Conservation (phyloP, 2,888 invertebrate species). For the Lepidochitona cinerea region DNA sequence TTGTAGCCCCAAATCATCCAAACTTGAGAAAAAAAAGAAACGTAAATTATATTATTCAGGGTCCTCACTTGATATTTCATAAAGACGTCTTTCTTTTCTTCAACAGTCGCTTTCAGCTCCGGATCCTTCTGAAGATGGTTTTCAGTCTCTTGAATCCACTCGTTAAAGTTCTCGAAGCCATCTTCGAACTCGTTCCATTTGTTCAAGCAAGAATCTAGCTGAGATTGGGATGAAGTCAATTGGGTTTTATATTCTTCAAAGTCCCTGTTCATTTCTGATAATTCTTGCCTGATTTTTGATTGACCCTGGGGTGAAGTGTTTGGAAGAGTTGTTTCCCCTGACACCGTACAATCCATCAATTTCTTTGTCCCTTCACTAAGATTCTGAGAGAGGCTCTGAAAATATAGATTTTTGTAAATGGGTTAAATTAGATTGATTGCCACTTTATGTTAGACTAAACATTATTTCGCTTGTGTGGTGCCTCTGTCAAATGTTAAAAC, state of each 20-base stretch:
- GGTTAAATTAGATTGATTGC: too few relatives aligned
- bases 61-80: background rate
- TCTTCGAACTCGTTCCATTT: constrained; percentile 94
- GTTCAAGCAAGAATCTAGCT: constrained; percentile 82
- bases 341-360: constrained; percentile 51
- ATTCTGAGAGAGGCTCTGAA: background rate
- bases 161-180: constrained; percentile 84
- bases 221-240: constrained; percentile 57
- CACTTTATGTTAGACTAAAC: too few relatives aligned
- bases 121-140: constrained; percentile 85
- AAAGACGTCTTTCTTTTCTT: constrained; percentile 88
- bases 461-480: too few relatives aligned
- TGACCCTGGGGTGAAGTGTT: constrained; percentile 63
- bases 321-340: constrained; percentile 58
- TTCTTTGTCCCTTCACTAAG: constrained; percentile 54
- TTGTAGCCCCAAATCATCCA: too few relatives aligned
- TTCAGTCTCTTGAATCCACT: constrained; percentile 90
- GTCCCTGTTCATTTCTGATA: constrained; percentile 57
- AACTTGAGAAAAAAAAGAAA: too few relatives aligned
- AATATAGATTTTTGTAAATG: too few relatives aligned
- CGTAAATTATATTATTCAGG: too few relatives aligned
- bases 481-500: too few relatives aligned
- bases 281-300: constrained; percentile 61
- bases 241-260: constrained; percentile 58
- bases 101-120: constrained; percentile 84